Conservation (phyloP, 2,113 vertebrate species). For the Sialia sialis region DNA sequence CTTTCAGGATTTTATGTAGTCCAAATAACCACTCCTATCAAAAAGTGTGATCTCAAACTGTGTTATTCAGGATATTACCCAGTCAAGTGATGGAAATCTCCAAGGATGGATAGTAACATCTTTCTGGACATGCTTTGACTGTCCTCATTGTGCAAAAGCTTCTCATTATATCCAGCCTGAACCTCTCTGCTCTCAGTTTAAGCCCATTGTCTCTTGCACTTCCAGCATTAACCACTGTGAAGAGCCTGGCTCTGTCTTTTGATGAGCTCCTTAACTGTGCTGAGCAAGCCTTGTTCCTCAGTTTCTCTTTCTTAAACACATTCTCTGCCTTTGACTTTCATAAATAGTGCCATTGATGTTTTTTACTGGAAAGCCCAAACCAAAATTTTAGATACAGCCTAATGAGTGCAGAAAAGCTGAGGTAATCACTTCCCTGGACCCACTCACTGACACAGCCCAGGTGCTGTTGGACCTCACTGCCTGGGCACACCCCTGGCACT, state of each 20-base stretch:
- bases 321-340: not conserved
- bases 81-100: not conserved
- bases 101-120: not conserved
- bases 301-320: not conserved
- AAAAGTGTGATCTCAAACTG: not conserved
- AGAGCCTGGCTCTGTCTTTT: not conserved
- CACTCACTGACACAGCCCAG: not conserved
- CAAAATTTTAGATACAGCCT: not conserved
- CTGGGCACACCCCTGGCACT: too few relatives aligned
- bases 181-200: not conserved
- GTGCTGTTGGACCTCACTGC: not conserved
- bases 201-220: not conserved
- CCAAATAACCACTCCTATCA: not conserved
- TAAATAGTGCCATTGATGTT: not conserved
- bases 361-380: not conserved
- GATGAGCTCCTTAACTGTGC: not conserved
- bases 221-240: not conserved
- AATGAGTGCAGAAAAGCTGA: not conserved
- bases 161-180: not conserved
- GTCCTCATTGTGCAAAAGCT: not conserved
- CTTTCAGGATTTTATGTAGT: not conserved
- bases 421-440: not conserved
- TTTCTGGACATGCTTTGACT: not conserved
- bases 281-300: not conserved
- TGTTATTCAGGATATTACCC: not conserved